Conservation (phyloP, 2,888 invertebrate species). For the Macrosoma leucophasiata region DNA sequence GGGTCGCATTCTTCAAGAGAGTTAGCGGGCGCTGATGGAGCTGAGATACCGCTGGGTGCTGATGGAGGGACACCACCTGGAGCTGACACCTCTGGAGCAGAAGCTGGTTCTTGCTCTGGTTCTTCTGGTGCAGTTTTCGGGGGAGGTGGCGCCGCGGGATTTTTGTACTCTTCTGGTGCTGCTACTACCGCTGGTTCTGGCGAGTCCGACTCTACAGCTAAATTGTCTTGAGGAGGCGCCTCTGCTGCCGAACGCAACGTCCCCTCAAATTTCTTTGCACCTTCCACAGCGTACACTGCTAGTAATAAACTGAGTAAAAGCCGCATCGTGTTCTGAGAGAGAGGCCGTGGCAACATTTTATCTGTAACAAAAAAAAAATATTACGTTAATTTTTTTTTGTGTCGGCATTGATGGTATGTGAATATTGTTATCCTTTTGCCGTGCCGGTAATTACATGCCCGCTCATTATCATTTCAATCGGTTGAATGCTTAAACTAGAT, state of each 20-base stretch:
- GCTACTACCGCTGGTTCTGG: conserved; percentile 63
- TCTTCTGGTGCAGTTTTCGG: conserved; percentile 29
- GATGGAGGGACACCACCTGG: conserved; percentile 64
- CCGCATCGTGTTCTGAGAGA: conserved; percentile 59
- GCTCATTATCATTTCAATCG: no score
- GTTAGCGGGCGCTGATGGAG: conserved; percentile 72
- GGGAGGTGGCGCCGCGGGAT: conserved; percentile 56
- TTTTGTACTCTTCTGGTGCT: conserved; percentile 62
- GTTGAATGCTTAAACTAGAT: no score
- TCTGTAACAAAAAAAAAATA: conserved; percentile 65
- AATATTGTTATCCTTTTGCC: no score
- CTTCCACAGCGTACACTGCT: conserved; percentile 61
- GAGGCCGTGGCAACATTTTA: conserved; percentile 66
- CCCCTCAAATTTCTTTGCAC: conserved; percentile 67
- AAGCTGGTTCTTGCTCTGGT: conserved; percentile 37
- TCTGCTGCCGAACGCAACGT: conserved; percentile 65
- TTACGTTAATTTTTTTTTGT: no score
- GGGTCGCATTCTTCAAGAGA: conserved; percentile 87
- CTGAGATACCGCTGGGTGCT: conserved; percentile 66
- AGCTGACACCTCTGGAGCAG: conserved; percentile 64
- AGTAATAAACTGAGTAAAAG: conserved; percentile 62
- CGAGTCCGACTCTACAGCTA: conserved; percentile 61
- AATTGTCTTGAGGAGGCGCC: conserved; percentile 67
- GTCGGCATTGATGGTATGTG: no score
- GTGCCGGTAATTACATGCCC: no score